These are phyloP conservation scores for Galaxea fascicularis DNA, from an alignment of 92 coral and sea anemone genomes.

Conservation along the genomic window DNA sequence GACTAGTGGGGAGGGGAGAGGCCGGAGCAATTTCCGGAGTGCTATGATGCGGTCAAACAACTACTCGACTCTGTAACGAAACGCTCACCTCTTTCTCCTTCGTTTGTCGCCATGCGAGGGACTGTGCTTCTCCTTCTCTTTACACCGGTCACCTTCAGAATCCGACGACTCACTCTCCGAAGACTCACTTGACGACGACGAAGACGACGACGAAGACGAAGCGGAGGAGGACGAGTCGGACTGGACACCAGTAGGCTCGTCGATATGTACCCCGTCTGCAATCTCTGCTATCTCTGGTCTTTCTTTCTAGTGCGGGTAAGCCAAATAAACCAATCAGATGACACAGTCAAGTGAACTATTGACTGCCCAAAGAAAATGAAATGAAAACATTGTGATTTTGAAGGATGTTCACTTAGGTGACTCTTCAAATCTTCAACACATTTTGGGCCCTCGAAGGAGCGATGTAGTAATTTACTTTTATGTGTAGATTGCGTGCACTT, in stretches of 20 bases:
- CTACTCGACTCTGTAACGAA: not conserved
- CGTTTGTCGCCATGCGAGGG: slow-evolving; percentile 68
- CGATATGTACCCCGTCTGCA: slow-evolving; percentile 81
- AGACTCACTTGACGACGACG: slow-evolving; percentile 82
- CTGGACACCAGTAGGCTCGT: slow-evolving; percentile 90
- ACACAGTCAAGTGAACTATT: not conserved
- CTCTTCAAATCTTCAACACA: too few relatives aligned
- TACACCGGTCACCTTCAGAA: slow-evolving; percentile 75
- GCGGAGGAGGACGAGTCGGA: slow-evolving; percentile 96
- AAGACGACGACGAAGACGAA: slow-evolving; percentile 90
- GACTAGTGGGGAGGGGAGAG: too few relatives aligned
- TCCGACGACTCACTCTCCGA: slow-evolving; percentile 80
- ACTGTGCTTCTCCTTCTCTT: slow-evolving; percentile 71
- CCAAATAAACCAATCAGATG: not conserved
- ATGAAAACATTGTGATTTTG: too few relatives aligned
- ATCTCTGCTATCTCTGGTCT: slow-evolving; percentile 90
- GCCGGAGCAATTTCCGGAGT: too few relatives aligned
- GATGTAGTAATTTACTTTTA: too few relatives aligned
- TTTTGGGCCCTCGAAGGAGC: too few relatives aligned
- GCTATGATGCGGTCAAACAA: not conserved
- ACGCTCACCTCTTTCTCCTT: slow-evolving; percentile 57
- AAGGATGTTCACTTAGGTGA: too few relatives aligned
- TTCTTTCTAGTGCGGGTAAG: slow-evolving; percentile 67
- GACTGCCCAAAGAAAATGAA: too few relatives aligned
- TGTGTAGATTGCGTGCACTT: too few relatives aligned